Base-by-base conservation (phyloP, 2,888 invertebrate species). In the Agriopis leucophaearia region DNA sequence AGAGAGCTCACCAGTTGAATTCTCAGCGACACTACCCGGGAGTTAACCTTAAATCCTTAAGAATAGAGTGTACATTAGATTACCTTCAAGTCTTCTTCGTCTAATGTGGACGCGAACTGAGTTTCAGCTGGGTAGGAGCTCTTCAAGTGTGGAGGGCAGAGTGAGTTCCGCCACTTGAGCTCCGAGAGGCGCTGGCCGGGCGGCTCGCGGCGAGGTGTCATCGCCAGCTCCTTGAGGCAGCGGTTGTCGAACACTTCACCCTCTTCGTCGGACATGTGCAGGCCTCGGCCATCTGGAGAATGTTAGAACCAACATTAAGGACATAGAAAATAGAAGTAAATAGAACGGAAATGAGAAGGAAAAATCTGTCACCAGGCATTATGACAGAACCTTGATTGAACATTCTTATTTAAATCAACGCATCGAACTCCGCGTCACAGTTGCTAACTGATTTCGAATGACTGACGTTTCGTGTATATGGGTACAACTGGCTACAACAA, bases 91-190 rank as follows among this genome's bases (percentile, higher is more conserved):
- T 92, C 92, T 2, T 93, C 92, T 64, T 93, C 93, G 18, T 88
- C 95, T 42, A 96, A 85, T 1, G 84, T 80, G 0, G 83, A 90
- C 70, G 96, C 91, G 81, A 96, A 96, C 86, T 97, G 96, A 38
- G 96, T 96, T 88, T 98, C 98, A 0, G 96, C 97, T 0, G 97
- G 97, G 88, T 98, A 98, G 0, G 97, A 96, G 73, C 97, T 97
- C 90, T 97, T 97, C 68, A 98, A 91, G 83, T 98, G 98, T 4
- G 97, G 97, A n/a, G 96, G 97, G 71, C 96, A 96, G 73, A 97
- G 90, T 0, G 98, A 97, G 88, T 98, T 98, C 48, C 98, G 94
- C 88, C 96, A 95, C 76, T 96, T 96, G 50, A 98, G 91, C 85
- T 97, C 97, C 0, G 96, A 96, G 44, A 97, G 86, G 38, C 89